These are phyloP conservation scores for Brachyopa scutellaris DNA, from an alignment of 2,888 invertebrate genomes.

Conservation along the genomic window DNA sequence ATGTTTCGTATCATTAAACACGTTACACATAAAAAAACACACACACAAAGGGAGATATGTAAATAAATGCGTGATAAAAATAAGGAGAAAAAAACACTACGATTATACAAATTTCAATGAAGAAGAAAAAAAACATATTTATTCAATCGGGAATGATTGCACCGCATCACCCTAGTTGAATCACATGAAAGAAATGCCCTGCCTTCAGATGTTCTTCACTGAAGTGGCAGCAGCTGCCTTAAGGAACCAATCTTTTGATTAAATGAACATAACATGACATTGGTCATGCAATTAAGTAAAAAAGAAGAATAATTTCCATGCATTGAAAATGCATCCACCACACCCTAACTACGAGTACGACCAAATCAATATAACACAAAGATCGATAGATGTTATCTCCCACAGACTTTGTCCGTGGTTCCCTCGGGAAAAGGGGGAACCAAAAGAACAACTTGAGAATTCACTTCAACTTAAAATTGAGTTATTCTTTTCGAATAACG, in stretches of 20 bases:
- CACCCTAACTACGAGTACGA: conserved; percentile 54
- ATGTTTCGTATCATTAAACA: conserved; percentile 53
- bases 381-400: conserved; percentile 41
- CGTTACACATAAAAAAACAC: conserved; percentile 15
- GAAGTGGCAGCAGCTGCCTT: conserved; percentile 50
- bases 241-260: conserved; percentile 50
- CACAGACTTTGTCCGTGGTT: conserved; percentile 24
- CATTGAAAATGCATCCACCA: conserved; percentile 51
- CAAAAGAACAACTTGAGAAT: conserved; percentile 13
- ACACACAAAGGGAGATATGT: not conserved
- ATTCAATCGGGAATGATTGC: conserved; percentile 36
- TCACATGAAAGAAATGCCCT: conserved; percentile 12
- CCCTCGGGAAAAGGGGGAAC: conserved; percentile 41
- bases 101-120: conserved; percentile 16
- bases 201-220: conserved; percentile 40
- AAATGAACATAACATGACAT: conserved; percentile 62
- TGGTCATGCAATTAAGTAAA: conserved; percentile 66
- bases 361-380: conserved; percentile 28
- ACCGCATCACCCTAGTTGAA: conserved; percentile 23
- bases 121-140: conserved; percentile 1
- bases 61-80: conserved; percentile 21
- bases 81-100: conserved; percentile 15
- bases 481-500: conserved; percentile 38
- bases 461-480: conserved; percentile 47
- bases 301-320: conserved; percentile 25